phyloP scores from a whole-genome alignment of 2,797 vertebrate species.

The Bovichtus variegatus region DNA sequence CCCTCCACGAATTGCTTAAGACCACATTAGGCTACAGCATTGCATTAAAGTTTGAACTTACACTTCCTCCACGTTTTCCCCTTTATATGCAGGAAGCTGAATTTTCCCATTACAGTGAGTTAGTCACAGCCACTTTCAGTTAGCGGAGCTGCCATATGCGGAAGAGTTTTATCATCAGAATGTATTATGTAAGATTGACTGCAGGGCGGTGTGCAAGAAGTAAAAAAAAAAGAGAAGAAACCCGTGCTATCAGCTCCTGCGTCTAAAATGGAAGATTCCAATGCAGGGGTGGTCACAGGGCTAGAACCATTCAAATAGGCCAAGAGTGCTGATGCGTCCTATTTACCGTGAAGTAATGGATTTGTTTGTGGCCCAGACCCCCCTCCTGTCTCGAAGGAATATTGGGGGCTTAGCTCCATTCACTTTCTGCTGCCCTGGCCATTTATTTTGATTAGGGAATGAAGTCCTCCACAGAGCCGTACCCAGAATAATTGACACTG shows the following conservation, averaged over 20 bases:
- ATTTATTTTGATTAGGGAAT: slow-evolving; percentile 90
- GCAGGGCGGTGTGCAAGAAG: slow-evolving; percentile 40
- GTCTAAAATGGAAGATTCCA: slow-evolving; percentile 73
- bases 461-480: slow-evolving; percentile 81
- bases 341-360: slow-evolving; percentile 84
- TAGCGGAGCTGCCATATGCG: slow-evolving; percentile 56
- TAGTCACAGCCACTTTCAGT: slow-evolving; percentile 81
- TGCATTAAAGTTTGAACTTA: slow-evolving; percentile 71
- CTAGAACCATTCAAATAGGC: slow-evolving; percentile 78
- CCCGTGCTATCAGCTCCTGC: slow-evolving; percentile 58
- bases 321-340: slow-evolving; percentile 83
- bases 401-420: slow-evolving; percentile 78
- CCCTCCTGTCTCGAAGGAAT: slow-evolving; percentile 75
- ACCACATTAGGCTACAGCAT: slow-evolving; percentile 65
- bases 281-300: slow-evolving; percentile 65
- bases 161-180: slow-evolving; percentile 74
- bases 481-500: slow-evolving; percentile 84
- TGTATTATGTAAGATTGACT: slow-evolving; percentile 79
- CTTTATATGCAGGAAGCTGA: slow-evolving; percentile 67
- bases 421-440: slow-evolving; percentile 86
- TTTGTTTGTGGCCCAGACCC: slow-evolving; percentile 80
- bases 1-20: slow-evolving; percentile 66
- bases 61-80: slow-evolving; percentile 60
- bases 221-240: not conserved
- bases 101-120: slow-evolving; percentile 80